Evolutionary conservation across 2,888 invertebrate species (phyloP), one percentile per base, ranked within the genome.

Genomic region (Calameuta idolon): DNA sequence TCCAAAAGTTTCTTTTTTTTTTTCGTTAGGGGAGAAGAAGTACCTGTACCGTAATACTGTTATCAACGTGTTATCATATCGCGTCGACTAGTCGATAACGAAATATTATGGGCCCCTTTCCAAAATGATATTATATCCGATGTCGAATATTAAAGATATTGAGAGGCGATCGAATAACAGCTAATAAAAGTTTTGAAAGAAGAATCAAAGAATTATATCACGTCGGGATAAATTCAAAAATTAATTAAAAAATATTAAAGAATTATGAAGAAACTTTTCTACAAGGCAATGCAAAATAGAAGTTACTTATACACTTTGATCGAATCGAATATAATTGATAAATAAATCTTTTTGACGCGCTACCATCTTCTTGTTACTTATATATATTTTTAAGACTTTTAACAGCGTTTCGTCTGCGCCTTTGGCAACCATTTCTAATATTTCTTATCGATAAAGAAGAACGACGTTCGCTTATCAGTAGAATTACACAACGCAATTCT

Each of bases 61-160:
- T 87, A 88, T 88, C 88, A 83, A 79, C 77, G 75, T 79, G 81
- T 88, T 87, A 88, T 87, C 87, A 80, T 81, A 85, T 85, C 82
- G 82, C 34, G 71, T n/a, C 31, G 11, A 4, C 79, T 40, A 75
- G 79, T 81, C 82, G 87, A 87, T 87, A 87, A 87, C 83, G 79
- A 80, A 83, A 83, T 85, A 87, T 87, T 86, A 81, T 81, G 82
- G 30, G 30, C 31, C 71, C 71, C 71, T 69, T 11, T 30, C 30
- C 30, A 30, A 69, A 69, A 69, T 9, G 33, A 33, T 69, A 69
- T 69, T 69, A 69, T 69, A 69, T 33, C 31, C 71, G 30, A 69
- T 30, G 40, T 15, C 71, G 30, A 69, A 33, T 12, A 69, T 31
- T 30, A 69, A 33, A 69, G 71, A 69, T 40, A 40, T 5, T 40